A percentile compares a stretch with the other conserved stretches of the same genome.
Conservation (phyloP, 1,140 invertebrate species). For the Zaprionus capensis region DNA sequence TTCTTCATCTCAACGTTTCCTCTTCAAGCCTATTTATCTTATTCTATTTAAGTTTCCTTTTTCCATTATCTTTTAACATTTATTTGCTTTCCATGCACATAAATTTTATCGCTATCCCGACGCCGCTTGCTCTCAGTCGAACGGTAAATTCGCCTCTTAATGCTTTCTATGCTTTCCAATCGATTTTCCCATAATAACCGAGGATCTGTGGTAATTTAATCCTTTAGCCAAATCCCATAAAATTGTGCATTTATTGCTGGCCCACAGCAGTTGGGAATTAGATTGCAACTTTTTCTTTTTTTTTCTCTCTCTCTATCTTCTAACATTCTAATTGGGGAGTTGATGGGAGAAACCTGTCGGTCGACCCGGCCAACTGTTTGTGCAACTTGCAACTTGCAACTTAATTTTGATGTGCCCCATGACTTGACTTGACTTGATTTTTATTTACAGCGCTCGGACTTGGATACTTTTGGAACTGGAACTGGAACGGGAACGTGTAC, state of each 20-base stretch:
- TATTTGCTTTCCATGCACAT: not conserved
- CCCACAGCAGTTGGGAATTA: conserved; percentile 24
- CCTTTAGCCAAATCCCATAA: conserved; percentile 27
- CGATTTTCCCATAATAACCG: conserved; percentile 15
- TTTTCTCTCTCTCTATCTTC: conserved; percentile 6
- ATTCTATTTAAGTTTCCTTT: not conserved
- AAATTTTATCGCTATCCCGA: not conserved
- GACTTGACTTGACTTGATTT: conserved; percentile 50
- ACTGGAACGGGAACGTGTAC: conserved; percentile 3
- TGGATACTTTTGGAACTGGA: conserved; percentile 27
- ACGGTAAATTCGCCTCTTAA: not conserved
- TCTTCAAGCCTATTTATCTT: not conserved
- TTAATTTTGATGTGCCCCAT: conserved; percentile 66
- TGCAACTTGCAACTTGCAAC: conserved; percentile 62
- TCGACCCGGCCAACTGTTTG: conserved; percentile 27
- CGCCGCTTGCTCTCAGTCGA: not conserved
- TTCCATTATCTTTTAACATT: not conserved
- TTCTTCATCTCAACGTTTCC: too few species aligned
- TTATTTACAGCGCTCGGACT: conserved; percentile 61
- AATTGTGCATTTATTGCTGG: conserved; percentile 17
- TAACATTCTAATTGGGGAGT: conserved; percentile 44
- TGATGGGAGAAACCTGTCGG: conserved; percentile 41
- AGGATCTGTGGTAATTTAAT: conserved; percentile 24
- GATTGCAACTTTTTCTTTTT: conserved; percentile 44
- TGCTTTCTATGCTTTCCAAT: conserved; percentile 5